A percentile compares a stretch with the other conserved stretches of the same genome.
Evolutionary conservation across 1,140 invertebrate species (phyloP).

Genomic region (Pseudomyrmex gracilis): DNA sequence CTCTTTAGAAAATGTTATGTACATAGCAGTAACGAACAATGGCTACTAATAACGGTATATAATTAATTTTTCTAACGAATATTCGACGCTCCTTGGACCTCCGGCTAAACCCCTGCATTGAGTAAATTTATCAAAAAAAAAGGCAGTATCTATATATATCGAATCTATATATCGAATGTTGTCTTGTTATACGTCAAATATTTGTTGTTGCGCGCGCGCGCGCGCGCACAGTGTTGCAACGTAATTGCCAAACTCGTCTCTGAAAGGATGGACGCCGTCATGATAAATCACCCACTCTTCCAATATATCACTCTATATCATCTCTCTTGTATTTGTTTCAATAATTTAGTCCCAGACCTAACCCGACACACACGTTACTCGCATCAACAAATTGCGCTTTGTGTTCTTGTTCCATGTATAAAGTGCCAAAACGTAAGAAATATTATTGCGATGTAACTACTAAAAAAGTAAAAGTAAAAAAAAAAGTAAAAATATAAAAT

Average conservation of each 20-base stretch:
- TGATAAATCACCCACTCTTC: background rate
- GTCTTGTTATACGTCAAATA: conserved; percentile 21
- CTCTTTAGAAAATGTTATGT: conserved; percentile 47
- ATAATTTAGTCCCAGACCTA: background rate
- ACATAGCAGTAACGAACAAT: conserved; percentile 69
- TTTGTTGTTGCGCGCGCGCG: conserved; percentile 31
- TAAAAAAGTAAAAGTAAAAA: too few relatives aligned
- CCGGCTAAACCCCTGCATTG: conserved; percentile 69
- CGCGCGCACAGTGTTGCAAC: background rate
- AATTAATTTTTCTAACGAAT: conserved; percentile 65
- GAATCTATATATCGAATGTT: conserved; percentile 40
- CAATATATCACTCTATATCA: background rate
- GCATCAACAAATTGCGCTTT: too few relatives aligned
- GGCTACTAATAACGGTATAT: conserved; percentile 76
- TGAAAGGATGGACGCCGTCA: conserved; percentile 12
- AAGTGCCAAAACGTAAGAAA: too few relatives aligned
- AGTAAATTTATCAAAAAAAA: conserved; percentile 66
- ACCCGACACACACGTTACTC: too few relatives aligned
- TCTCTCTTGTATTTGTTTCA: background rate
- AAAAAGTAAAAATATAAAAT: background rate
- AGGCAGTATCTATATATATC: conserved; percentile 43
- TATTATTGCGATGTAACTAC: too few relatives aligned
- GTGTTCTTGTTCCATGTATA: too few relatives aligned
- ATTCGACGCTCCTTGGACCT: conserved; percentile 70
- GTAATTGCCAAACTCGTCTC: background rate